Evolutionary conservation across 2,797 vertebrate genomes (phyloP).

Genomic region (Pangasius larnaudii): DNA sequence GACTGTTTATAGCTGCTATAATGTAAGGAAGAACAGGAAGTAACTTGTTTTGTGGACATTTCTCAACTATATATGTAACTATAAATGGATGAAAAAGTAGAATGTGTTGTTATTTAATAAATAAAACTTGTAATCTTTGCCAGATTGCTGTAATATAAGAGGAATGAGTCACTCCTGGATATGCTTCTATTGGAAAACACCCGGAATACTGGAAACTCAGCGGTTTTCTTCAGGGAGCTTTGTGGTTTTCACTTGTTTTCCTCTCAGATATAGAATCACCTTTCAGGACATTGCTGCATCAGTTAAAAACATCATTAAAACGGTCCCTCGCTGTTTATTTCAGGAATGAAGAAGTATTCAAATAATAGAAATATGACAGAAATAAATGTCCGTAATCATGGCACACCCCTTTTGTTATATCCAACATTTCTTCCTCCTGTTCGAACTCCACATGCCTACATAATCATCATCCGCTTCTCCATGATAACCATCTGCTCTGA

Average conservation of each 20-base stretch:
- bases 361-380: background rate
- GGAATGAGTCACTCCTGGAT: background rate
- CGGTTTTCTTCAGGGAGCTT: background rate
- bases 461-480: slow-evolving; percentile 48
- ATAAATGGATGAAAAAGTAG: background rate
- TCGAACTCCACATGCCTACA: slow-evolving; percentile 32
- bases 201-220: background rate
- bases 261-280: background rate
- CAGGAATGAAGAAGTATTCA: background rate
- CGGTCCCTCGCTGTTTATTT: background rate
- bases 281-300: background rate
- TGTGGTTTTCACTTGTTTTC: background rate
- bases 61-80: background rate
- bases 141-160: background rate
- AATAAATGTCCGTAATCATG: slow-evolving; percentile 9
- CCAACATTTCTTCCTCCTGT: slow-evolving; percentile 28
- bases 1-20: background rate
- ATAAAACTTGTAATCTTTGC: background rate
- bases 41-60: background rate
- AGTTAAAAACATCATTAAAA: background rate
- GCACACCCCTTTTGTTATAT: background rate
- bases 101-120: background rate
- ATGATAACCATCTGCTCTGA: slow-evolving; percentile 56
- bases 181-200: background rate
- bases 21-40: background rate